Base-by-base conservation (phyloP, 2,888 invertebrate genomes). In the Thymelicus lineola region DNA sequence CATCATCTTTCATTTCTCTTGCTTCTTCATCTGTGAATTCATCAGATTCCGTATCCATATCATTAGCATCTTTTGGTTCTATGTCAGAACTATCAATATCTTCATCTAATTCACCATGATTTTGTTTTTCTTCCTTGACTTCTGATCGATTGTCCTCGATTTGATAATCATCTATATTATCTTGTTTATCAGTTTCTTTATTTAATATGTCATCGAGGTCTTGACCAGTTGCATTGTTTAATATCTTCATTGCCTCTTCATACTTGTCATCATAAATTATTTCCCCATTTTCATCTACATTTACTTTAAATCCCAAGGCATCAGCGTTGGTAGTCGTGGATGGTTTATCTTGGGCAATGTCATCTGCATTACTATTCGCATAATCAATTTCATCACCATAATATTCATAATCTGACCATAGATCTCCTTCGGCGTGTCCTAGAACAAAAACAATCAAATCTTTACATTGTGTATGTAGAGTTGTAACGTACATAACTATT, bases 91-190 rank as follows among this genome's bases (percentile, higher is more conserved):
- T 72, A n/a, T 72, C 72, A 48, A 59, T 53, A 42, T 57, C 14
- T 38, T 72, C 66, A n/a, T 4, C 28, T 48, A 58, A 7, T n/a
- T 45, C 50, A 15, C 45, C 63, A 53, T 55, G 35, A 15, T 67
- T 35, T 12, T 66, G 35, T 38, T 58, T 55, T 28, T 81, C 75
- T 68, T 79, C 77, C 63, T 74, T 75, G 9, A 71, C 61, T 38
- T 76, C 78, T 38, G 80, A 82, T 66, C 89, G 82, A 48, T 89
- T 90, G 45, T 90, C 91, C 80, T 91, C 91, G 35, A 86, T 75
- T 64, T 84, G 87, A 66, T 90, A 89, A 73, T 89, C 88, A 53
- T 75, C 73, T 7, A 80, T 72, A 42, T 70, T 72, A 17, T 77
- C 65, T 57, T 55, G 38, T 3, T 57, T 73, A 12, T 68, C 71